Evolutionary conservation across 2,113 vertebrate genomes (phyloP).

Genomic region (Hemibagrus wyckioides): DNA sequence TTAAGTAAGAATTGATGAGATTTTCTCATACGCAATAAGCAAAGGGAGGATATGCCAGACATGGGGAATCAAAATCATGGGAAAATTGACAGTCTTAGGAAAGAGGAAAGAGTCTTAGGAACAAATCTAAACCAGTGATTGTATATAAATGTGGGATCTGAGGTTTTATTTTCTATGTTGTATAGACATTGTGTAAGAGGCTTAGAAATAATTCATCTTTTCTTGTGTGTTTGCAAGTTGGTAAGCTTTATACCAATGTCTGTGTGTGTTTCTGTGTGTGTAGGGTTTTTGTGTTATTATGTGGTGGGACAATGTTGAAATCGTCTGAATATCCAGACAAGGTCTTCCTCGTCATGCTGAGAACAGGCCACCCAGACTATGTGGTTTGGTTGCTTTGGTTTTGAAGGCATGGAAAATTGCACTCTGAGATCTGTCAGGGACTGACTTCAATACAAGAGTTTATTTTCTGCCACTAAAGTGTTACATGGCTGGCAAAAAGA

Average conservation of each 20-base stretch:
- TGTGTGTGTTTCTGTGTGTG: not conserved
- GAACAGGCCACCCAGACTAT: conserved; percentile 29
- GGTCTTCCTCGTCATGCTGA: conserved; percentile 11
- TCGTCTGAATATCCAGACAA: conserved; percentile 26
- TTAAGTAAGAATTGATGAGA: not conserved
- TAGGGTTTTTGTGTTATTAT: conserved; percentile 13
- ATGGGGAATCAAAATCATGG: not conserved
- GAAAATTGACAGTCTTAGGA: conserved; percentile 1
- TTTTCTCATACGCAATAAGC: not conserved
- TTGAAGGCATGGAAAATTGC: conserved; percentile 28
- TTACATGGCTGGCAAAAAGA: not conserved
- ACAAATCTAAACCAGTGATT: conserved; percentile 3
- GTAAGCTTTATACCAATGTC: not conserved
- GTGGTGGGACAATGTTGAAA: conserved; percentile 7
- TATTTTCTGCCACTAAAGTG: not conserved
- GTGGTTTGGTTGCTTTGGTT: conserved; percentile 2
- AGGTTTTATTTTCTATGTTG: not conserved
- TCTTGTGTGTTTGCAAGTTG: not conserved
- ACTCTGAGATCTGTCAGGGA: not conserved
- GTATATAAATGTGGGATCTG: not conserved
- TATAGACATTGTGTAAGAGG: conserved; percentile 6
- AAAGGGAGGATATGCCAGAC: not conserved
- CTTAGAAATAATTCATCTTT: conserved; percentile 3
- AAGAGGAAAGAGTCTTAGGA: not conserved
- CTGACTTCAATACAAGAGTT: not conserved